phyloP scores from a whole-genome alignment of 2,888 invertebrate genomes.

The Catocala nupta region DNA sequence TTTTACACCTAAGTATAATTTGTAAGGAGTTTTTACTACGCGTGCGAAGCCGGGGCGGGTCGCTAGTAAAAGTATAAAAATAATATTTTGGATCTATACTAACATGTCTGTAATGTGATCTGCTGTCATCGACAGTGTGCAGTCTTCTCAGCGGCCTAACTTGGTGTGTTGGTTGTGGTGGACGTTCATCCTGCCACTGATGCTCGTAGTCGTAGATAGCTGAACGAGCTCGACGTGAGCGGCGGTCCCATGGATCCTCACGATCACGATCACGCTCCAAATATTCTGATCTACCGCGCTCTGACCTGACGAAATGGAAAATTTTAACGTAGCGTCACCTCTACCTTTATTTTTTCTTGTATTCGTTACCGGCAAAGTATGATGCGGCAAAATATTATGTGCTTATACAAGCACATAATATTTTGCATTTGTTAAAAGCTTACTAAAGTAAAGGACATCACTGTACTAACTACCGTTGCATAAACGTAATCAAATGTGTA shows the following conservation, averaged over 20 bases:
- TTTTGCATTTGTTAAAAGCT: no score
- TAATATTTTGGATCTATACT: conserved; percentile 2
- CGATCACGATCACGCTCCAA: conserved; percentile 65
- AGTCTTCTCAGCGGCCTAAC: conserved; percentile 66
- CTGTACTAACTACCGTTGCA: no score
- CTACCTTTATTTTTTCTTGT: no score
- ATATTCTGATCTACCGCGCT: conserved; percentile 74
- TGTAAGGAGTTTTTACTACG: no score
- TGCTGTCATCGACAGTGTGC: conserved; percentile 72
- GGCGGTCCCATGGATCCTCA: conserved; percentile 51
- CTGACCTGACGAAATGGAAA: conserved; percentile 47
- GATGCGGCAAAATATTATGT: no score
- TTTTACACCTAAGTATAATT: no score
- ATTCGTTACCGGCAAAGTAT: no score
- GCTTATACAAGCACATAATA: no score
- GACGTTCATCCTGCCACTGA: conserved; percentile 59
- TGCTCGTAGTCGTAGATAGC: conserved; percentile 71
- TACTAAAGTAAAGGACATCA: no score
- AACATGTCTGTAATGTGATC: conserved; percentile 56
- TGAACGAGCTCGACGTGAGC: conserved; percentile 73
- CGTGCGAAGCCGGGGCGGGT: no score
- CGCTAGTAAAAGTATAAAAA: no score
- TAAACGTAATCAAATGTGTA: no score
- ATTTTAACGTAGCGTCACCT: not conserved
- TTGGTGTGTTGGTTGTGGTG: conserved; percentile 47